Evolutionary conservation across 2,797 vertebrate genomes (phyloP), one percentile per base, ranked within the genome.

Genomic region (Coracias cyanogaster): DNA sequence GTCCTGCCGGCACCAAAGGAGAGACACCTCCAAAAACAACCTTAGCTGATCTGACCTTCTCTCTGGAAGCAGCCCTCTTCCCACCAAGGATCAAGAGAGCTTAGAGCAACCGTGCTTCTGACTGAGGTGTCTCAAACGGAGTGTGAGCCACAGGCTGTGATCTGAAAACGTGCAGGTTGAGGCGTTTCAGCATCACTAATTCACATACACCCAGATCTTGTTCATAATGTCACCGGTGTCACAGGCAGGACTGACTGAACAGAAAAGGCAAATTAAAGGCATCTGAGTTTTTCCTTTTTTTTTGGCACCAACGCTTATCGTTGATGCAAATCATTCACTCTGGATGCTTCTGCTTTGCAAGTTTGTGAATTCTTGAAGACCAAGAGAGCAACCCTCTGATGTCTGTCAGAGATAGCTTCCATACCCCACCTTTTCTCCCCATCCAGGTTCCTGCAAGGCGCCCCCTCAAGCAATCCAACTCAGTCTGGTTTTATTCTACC

Each of bases 141-240:
- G 49, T 31, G 60, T 35, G 71, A 89, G 86, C 43, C 39, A 55
- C 2, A 60, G n/a, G 45, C 55, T 81, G 58, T 1, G 35, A 78
- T 43, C 43, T 2, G 4, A 31, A 87, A 49, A 46, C 0, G 0
- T 0, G 6, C 1, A 41, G 52, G 67, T 3, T 55, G 62, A 83
- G 57, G 51, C 45, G 46, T 28, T 35, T 37, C 52, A 62, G 71
- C 45, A 74, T 8, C 0, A 0, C 21, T 4, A 67, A 20, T 16
- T 31, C 52, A 39, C 29, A 21, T 5, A 21, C 6, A 71, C 25
- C 35, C 89, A 52, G 28, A 52, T 13, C 31, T 52, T 1, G 0
- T 13, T 54, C 12, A 16, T 48, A 33, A 67, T 4, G 20, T 39
- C 6, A 2, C 7, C 0, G 0, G 41, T n/a, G 11, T 28, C 80